A percentile compares a stretch with the other conserved stretches of the same genome.
Evolutionary conservation across 2,113 vertebrate species (phyloP).

Genomic region (Dolichotis patagonum): DNA sequence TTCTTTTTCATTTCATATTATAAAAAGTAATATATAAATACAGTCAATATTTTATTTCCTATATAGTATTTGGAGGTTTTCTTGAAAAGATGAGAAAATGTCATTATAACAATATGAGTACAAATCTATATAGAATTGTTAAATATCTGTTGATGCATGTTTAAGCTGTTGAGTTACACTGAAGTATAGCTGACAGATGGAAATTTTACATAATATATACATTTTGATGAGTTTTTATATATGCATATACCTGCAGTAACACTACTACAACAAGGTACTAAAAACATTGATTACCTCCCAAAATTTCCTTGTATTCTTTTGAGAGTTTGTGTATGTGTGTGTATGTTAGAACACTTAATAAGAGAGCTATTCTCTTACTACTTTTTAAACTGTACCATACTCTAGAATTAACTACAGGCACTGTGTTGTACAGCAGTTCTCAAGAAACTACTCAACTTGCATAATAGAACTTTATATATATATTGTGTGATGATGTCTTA

Average conservation of each 20-base stretch:
- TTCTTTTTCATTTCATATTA: neutral
- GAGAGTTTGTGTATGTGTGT: neutral
- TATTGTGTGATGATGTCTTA: neutral
- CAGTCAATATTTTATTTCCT: neutral
- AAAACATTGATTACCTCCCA: neutral
- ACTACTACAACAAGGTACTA: neutral
- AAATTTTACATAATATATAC: neutral
- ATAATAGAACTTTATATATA: neutral
- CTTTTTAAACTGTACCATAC: neutral
- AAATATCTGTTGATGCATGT: neutral
- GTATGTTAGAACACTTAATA: neutral
- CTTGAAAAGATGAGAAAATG: conserved; percentile 50
- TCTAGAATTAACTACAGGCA: neutral
- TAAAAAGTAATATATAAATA: neutral
- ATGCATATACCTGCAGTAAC: neutral
- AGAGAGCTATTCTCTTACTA: neutral
- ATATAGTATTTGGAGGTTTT: neutral
- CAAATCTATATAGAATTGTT: neutral
- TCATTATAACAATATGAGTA: neutral
- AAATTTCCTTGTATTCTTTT: neutral
- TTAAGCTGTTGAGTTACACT: neutral
- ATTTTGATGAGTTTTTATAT: neutral
- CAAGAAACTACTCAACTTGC: neutral
- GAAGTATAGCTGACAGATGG: neutral
- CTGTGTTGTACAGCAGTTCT: neutral